Conservation (phyloP, 2,113 vertebrate species). For the Varanus komodoensis region DNA sequence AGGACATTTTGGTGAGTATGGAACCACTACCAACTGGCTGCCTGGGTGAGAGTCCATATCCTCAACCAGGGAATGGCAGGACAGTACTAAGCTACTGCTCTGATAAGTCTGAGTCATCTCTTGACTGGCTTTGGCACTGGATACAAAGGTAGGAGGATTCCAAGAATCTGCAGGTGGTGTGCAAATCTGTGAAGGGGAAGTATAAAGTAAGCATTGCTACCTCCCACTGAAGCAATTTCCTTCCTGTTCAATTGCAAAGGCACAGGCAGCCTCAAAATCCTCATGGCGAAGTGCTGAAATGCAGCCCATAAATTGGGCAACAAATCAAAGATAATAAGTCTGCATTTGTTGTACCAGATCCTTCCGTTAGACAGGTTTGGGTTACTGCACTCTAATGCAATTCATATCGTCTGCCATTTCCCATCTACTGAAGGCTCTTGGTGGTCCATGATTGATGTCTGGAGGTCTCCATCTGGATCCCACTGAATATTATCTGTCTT, state of each 20-base stretch:
- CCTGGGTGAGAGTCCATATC: background rate
- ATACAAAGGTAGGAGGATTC: background rate
- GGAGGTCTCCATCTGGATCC: constrained; percentile 1
- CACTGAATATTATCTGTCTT: background rate
- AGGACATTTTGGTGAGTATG: background rate
- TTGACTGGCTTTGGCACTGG: background rate
- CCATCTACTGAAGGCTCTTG: constrained; percentile 9
- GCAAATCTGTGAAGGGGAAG: background rate
- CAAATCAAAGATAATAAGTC: background rate
- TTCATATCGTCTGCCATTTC: background rate
- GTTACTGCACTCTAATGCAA: background rate
- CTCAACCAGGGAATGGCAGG: background rate
- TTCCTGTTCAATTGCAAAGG: background rate
- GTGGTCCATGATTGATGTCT: constrained; percentile 20
- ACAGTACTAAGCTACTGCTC: background rate
- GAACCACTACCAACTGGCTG: background rate
- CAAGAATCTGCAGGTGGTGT: background rate
- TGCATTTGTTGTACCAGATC: background rate
- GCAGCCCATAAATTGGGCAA: background rate
- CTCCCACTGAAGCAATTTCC: background rate
- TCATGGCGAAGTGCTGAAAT: background rate
- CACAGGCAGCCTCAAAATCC: background rate
- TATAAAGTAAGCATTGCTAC: background rate
- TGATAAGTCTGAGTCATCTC: background rate
- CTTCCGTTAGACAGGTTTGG: constrained; percentile 23